Percentiles rank a stretch among this genome's conserved stretches.
Evolutionary conservation across 2,797 vertebrate species (phyloP).

Genomic region (Lerista edwardsae): DNA sequence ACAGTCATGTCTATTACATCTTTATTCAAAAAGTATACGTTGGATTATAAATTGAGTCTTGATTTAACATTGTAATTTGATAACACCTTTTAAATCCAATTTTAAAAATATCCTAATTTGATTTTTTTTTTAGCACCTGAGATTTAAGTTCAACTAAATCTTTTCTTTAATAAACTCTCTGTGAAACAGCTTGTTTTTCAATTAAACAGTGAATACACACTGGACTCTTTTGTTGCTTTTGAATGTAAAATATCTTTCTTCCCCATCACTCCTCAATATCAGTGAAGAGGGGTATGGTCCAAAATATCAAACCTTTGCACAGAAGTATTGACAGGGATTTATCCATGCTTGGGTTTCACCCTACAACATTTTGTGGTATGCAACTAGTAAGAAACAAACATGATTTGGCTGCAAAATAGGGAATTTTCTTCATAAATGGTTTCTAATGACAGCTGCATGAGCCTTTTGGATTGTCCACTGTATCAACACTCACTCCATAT

Average conservation of each 20-base stretch:
- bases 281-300: neutral
- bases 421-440: slow-evolving; percentile 6
- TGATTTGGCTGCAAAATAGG: neutral
- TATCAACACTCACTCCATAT: slow-evolving; percentile 85
- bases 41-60: neutral
- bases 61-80: neutral
- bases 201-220: neutral
- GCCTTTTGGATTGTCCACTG: slow-evolving; percentile 78
- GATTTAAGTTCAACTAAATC: neutral
- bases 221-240: neutral
- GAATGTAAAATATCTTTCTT: neutral
- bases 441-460: slow-evolving; percentile 89
- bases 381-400: neutral
- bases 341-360: neutral
- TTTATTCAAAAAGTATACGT: neutral
- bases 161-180: neutral
- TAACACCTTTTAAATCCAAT: neutral
- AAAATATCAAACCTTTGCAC: neutral
- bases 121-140: neutral
- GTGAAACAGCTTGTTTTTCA: neutral
- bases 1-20: neutral
- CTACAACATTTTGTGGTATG: neutral
- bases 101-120: neutral
- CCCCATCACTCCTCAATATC: neutral
- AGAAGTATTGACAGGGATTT: neutral